Conservation (phyloP, 30 jellyfish, hydroid and myxozoan genomes). For the Hydractinia echinata region DNA sequence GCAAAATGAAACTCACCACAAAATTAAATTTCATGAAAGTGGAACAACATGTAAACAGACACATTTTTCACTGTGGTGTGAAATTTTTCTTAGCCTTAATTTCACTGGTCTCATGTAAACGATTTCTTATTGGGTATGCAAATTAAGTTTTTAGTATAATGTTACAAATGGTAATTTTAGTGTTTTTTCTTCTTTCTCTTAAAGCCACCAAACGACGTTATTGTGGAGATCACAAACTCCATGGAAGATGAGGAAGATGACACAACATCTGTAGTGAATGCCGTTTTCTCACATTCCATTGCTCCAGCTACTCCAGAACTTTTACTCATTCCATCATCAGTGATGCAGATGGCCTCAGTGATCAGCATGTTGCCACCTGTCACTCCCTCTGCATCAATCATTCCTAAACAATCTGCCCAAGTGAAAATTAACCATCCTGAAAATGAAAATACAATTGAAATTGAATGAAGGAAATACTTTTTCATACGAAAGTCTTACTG, state of each 20-base stretch:
- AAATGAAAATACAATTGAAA: background rate
- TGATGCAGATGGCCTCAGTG: background rate
- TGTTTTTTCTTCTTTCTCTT: no score
- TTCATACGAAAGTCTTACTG: background rate
- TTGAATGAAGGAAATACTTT: background rate
- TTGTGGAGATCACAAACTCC: background rate
- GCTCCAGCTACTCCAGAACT: slow-evolving; percentile 98
- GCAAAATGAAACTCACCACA: no score
- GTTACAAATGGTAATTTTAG: no score
- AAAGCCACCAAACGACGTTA: background rate
- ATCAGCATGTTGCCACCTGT: background rate
- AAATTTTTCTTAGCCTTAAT: no score
- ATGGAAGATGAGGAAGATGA: slow-evolving; percentile 20
- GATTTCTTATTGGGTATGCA: no score
- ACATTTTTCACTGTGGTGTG: no score
- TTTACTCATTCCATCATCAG: slow-evolving; percentile 27
- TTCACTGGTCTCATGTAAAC: no score
- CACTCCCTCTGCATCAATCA: background rate
- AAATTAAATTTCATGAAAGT: no score
- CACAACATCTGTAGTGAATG: background rate
- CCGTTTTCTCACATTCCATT: slow-evolving; percentile 43
- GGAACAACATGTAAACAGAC: no score
- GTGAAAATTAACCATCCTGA: background rate
- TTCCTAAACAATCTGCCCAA: background rate
- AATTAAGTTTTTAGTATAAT: no score